Evolutionary conservation across 1,140 invertebrate species (phyloP), one percentile per base, ranked within the genome.

Genomic region (Sipha flava): DNA sequence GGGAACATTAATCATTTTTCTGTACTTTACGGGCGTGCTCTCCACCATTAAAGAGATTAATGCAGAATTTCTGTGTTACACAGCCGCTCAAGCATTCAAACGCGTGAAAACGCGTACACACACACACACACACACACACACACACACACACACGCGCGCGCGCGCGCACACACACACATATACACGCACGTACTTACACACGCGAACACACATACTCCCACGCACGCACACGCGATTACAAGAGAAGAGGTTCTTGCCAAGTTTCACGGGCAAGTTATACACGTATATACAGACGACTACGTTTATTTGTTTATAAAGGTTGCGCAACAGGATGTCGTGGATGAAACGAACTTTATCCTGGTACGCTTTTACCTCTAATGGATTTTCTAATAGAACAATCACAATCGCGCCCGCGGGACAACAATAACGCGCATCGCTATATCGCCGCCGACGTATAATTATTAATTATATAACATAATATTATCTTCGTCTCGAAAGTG

Each of bases 1-100:
- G 34, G n/a, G 31, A 31, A 40, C 34, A 66, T 66, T 66, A 66
- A 66, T 66, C 62, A 66, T 66, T 66, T 40, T 66, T 21, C 34
- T 6, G 34, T 66, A 66, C n/a, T 40, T 40, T 66, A n/a, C n/a
- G 59, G 18, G 29, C n/a, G n/a, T 31, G 57, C 57, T 18, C 31
- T 66, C n/a, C n/a, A 16, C 31, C 62, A 66, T 66, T 66, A 66
- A 66, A 66, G 34, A 66, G 31, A 66, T 66, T 66, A 66, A 66
- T 37, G 3, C 62, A 12, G 4, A 40, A 66, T 40, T 62, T 34
- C 34, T 66, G 21, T 40, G 10, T 21, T 2, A 12, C 31, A 10
- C 59, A 59, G 12, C 6, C 57, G 21, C 3, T 3, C 52, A 23
- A 0, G 5, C 10, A 49, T n/a, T n/a, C n/a, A n/a, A n/a, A n/a